Percentiles rank a stretch among this genome's conserved stretches.
These are phyloP conservation scores for Platyscapa corneri DNA, from an alignment of 1,140 invertebrate species.

Conservation along the genomic window DNA sequence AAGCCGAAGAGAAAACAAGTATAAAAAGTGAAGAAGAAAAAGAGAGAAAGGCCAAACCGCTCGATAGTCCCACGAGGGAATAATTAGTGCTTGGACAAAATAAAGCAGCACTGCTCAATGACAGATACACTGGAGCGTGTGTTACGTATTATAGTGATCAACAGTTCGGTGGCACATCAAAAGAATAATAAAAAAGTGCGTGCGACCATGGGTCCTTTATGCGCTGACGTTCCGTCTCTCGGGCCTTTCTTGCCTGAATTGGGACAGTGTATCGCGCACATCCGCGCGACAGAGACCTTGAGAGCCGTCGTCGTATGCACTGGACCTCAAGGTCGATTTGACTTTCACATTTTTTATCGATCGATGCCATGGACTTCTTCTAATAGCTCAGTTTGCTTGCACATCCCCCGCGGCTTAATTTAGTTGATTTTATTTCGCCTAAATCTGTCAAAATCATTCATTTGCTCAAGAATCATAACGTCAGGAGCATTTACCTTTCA, in stretches of 20 bases:
- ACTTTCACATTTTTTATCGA: slow-evolving; percentile 39
- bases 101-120: too few relatives aligned
- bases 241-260: slow-evolving; percentile 43
- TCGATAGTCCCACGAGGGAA: not conserved
- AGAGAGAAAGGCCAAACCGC: not conserved
- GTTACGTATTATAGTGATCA: not conserved
- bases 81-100: too few relatives aligned
- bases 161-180: not conserved
- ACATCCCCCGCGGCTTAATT: not conserved
- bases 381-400: not conserved
- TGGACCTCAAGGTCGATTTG: slow-evolving; percentile 44
- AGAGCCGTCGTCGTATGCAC: not conserved
- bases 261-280: slow-evolving; percentile 30
- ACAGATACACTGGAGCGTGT: not conserved
- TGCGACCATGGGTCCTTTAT: slow-evolving; percentile 43
- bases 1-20: not conserved
- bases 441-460: too few relatives aligned
- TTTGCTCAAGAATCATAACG: too few relatives aligned
- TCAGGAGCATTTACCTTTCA: too few relatives aligned
- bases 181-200: not conserved
- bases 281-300: slow-evolving; percentile 15
- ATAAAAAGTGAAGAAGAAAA: not conserved
- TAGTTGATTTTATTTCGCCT: not conserved
- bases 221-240: not conserved
- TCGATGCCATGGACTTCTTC: slow-evolving; percentile 27